Percentiles rank a stretch among this genome's conserved stretches.
Conservation (phyloP, 64 coral and sea anemone genomes). For the Porites lutea region DNA sequence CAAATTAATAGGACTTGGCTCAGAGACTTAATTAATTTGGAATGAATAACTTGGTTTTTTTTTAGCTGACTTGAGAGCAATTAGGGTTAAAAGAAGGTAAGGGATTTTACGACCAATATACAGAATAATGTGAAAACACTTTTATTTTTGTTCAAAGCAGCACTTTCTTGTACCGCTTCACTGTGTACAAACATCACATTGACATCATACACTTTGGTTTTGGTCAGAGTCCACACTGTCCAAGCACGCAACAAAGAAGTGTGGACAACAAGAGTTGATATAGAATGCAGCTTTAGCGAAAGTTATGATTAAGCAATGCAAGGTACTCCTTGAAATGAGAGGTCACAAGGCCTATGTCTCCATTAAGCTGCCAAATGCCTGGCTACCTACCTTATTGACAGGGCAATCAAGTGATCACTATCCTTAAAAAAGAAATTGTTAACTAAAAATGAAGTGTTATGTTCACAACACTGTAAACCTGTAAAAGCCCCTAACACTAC, state of each 20-base stretch:
- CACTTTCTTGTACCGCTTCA: neutral
- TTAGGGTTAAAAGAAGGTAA: no score
- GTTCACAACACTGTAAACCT: no score
- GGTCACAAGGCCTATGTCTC: neutral
- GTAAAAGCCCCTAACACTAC: no score
- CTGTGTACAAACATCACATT: neutral
- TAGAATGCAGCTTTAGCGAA: conserved; percentile 18
- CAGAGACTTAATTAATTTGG: no score
- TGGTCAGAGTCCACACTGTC: conserved; percentile 20
- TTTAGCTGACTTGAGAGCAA: no score
- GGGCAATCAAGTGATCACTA: neutral
- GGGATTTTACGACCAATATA: no score
- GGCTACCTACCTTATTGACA: neutral
- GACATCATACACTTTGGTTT: neutral
- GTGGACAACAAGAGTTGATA: conserved; percentile 40
- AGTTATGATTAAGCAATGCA: neutral
- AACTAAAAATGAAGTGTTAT: no score
- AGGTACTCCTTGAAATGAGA: neutral
- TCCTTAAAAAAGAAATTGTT: neutral
- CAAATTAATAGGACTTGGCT: no score
- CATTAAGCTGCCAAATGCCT: neutral
- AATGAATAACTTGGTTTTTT: no score
- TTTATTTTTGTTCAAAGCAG: conserved; percentile 22
- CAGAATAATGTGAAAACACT: neutral
- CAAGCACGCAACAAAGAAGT: neutral